A percentile compares a stretch with the other conserved stretches of the same genome.
Evolutionary conservation across 2,797 vertebrate genomes (phyloP).

Genomic region (Xenops minutus): DNA sequence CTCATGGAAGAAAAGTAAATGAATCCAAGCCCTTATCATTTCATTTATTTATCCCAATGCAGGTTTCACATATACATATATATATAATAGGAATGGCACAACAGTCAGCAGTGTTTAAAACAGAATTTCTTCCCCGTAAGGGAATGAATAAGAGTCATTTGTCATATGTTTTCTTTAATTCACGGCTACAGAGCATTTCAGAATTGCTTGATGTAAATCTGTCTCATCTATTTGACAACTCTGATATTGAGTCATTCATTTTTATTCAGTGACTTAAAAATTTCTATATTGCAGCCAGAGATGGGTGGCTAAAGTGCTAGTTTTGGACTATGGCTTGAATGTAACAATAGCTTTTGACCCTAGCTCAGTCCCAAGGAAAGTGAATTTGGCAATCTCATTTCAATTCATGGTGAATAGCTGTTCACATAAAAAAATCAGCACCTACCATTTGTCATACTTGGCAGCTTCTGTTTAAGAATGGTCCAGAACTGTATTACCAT

Average conservation of each 20-base stretch:
- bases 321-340: slow-evolving; percentile 2
- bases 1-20: slow-evolving; percentile 28
- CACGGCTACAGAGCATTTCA: slow-evolving; percentile 51
- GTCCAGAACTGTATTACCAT: slow-evolving; percentile 61
- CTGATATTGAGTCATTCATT: slow-evolving; percentile 49
- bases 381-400: slow-evolving; percentile 58
- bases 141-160: slow-evolving; percentile 24
- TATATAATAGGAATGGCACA: slow-evolving; percentile 2
- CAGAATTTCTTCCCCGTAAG: slow-evolving; percentile 31
- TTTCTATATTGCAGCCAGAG: slow-evolving; percentile 39
- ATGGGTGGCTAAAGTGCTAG: slow-evolving; percentile 8
- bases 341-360: slow-evolving; percentile 45
- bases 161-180: slow-evolving; percentile 54
- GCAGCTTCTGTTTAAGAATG: slow-evolving; percentile 64
- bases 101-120: slow-evolving; percentile 53
- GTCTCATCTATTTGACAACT: slow-evolving; percentile 43
- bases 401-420: slow-evolving; percentile 59
- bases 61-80: not conserved
- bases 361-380: slow-evolving; percentile 25
- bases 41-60: not conserved
- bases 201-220: slow-evolving; percentile 44
- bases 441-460: slow-evolving; percentile 61
- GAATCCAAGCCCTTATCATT: slow-evolving; percentile 7
- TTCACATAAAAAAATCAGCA: slow-evolving; percentile 70
- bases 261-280: slow-evolving; percentile 50